phyloP scores from a whole-genome alignment of 2,888 invertebrate species.

The Hipparchia semele region DNA sequence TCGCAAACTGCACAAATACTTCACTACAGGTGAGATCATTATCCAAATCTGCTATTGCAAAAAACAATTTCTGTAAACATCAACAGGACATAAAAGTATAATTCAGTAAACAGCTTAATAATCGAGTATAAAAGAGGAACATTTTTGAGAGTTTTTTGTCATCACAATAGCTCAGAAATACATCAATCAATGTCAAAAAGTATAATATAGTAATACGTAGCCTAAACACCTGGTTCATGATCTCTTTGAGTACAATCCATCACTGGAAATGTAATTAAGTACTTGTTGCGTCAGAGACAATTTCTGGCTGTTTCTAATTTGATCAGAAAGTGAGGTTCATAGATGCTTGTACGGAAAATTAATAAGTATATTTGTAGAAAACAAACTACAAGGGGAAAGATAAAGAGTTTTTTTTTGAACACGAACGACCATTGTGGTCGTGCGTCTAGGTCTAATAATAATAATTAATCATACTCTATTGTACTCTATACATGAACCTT shows the following conservation, averaged over 20 bases:
- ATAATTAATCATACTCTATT: no score
- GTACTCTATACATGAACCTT: no score
- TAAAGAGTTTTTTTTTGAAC: no score
- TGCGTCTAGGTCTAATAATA: no score
- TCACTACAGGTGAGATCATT: neutral
- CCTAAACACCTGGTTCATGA: conserved; percentile 27
- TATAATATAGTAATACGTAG: conserved; percentile 10
- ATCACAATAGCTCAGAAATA: conserved; percentile 19
- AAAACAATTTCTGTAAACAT: neutral
- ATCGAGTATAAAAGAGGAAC: conserved; percentile 4
- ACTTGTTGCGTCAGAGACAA: neutral
- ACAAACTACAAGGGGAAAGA: no score
- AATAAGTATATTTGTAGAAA: no score
- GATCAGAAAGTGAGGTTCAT: no score
- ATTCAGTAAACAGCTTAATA: conserved; percentile 3
- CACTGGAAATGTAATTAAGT: neutral
- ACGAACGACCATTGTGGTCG: no score
- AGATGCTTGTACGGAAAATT: no score
- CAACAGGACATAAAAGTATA: neutral
- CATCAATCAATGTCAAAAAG: conserved; percentile 33
- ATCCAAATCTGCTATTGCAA: neutral
- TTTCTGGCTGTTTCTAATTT: no score
- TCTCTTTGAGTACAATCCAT: conserved; percentile 8
- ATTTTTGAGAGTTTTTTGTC: conserved; percentile 4
- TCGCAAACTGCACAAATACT: neutral